Percentiles rank a stretch among this genome's conserved stretches.
Conservation (phyloP, 2,113 vertebrate species). For the Ceyx melanurus region DNA sequence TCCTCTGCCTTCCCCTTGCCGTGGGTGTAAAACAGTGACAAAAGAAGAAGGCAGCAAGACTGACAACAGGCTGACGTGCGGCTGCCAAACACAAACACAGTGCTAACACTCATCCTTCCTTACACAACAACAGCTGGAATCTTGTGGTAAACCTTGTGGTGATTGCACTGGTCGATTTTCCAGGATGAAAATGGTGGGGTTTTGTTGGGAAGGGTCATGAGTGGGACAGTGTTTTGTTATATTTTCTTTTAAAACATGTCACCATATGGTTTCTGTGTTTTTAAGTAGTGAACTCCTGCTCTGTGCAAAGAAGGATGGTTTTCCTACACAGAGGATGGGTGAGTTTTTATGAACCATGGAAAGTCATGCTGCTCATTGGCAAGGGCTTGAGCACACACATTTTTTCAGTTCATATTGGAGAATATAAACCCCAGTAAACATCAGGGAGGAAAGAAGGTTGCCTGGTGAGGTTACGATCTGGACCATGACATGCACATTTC, state of each 20-base stretch:
- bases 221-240: not conserved
- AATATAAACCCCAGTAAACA: constrained; percentile 29
- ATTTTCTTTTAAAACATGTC: constrained; percentile 31
- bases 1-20: not conserved
- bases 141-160: not conserved
- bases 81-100: not conserved
- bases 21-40: not conserved
- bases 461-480: constrained; percentile 45
- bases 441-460: constrained; percentile 38
- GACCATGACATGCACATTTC: constrained; percentile 11
- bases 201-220: not conserved
- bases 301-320: not conserved
- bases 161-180: not conserved
- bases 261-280: constrained; percentile 16
- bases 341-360: constrained; percentile 52
- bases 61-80: not conserved
- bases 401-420: constrained; percentile 48
- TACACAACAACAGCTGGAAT: not conserved
- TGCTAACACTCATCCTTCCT: not conserved
- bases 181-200: not conserved
- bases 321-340: not conserved
- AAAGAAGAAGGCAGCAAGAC: not conserved
- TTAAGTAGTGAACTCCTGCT: constrained; percentile 20
- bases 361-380: constrained; percentile 33
- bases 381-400: constrained; percentile 14